Conservation (phyloP, 1,140 invertebrate genomes). For the Pygmarrhopalites habei region DNA sequence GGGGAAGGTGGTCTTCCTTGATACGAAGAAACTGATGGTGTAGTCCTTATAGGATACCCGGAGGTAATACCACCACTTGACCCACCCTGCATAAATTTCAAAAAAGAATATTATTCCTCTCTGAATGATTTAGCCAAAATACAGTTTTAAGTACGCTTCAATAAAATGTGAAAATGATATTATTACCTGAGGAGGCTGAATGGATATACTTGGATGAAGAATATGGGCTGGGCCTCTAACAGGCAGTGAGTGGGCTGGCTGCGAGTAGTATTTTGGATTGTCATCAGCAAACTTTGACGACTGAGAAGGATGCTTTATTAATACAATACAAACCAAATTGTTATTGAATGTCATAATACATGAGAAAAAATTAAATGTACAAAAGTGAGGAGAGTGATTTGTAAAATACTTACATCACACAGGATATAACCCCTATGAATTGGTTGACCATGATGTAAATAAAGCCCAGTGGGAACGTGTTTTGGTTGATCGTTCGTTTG, state of each 20-base stretch:
- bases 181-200: slow-evolving; percentile 26
- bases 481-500: slow-evolving; percentile 12
- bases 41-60: slow-evolving; percentile 35
- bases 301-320: background rate
- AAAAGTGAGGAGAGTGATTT: background rate
- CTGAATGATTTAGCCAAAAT: background rate
- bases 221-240: slow-evolving; percentile 17
- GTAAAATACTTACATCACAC: too few species aligned
- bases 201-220: slow-evolving; percentile 22
- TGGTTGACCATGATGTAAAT: slow-evolving; percentile 14
- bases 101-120: background rate
- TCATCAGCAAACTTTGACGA: slow-evolving; percentile 32
- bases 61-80: slow-evolving; percentile 35
- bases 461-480: slow-evolving; percentile 11
- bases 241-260: slow-evolving; percentile 17
- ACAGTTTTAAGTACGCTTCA: background rate
- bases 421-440: slow-evolving; percentile 18
- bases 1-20: slow-evolving; percentile 33
- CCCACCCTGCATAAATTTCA: slow-evolving; percentile 1
- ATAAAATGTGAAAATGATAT: background rate
- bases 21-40: slow-evolving; percentile 22
- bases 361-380: too few species aligned
- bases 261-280: slow-evolving; percentile 32
- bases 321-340: too few species aligned
- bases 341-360: too few species aligned